Conservation (phyloP, 2,888 invertebrate genomes). For the Agrilus biguttatus region DNA sequence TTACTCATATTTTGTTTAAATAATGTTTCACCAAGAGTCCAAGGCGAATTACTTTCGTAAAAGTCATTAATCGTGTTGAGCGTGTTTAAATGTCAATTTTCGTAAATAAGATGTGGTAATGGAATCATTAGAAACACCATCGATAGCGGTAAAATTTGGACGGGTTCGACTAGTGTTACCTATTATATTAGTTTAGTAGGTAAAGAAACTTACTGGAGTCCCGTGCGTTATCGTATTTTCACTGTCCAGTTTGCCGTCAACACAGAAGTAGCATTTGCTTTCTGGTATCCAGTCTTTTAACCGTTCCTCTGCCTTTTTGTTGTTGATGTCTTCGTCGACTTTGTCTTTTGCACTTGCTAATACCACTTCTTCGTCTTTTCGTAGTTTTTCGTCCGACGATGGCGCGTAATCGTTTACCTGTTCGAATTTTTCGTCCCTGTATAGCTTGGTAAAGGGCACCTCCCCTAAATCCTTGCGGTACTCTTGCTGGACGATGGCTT, state of each 20-base stretch:
- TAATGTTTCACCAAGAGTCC: no score
- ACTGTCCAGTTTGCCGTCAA: constrained; percentile 53
- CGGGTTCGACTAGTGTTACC: no score
- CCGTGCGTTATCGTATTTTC: constrained; percentile 37
- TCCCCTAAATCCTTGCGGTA: constrained; percentile 17
- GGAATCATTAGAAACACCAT: no score
- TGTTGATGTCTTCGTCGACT: constrained; percentile 10
- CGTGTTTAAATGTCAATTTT: no score
- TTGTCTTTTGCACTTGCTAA: constrained; percentile 4
- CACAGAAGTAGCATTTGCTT: constrained; percentile 70
- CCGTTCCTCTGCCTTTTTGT: constrained; percentile 22
- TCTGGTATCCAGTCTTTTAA: constrained; percentile 63
- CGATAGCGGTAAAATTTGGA: no score
- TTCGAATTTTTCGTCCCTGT: constrained; percentile 10
- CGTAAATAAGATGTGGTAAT: no score
- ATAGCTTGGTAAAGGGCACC: constrained; percentile 3
- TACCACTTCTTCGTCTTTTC: constrained; percentile 15
- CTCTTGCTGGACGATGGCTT: constrained; percentile 14
- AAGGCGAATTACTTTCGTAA: no score
- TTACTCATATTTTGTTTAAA: no score
- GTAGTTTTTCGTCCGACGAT: constrained; percentile 20
- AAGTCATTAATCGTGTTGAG: no score
- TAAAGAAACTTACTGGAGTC: constrained; percentile 36
- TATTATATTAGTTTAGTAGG: no score
- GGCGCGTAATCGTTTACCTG: constrained; percentile 7